Percentiles rank a stretch among this genome's conserved stretches.
Evolutionary conservation across 2,888 invertebrate species (phyloP).

Genomic region (Steinernema scapterisci): DNA sequence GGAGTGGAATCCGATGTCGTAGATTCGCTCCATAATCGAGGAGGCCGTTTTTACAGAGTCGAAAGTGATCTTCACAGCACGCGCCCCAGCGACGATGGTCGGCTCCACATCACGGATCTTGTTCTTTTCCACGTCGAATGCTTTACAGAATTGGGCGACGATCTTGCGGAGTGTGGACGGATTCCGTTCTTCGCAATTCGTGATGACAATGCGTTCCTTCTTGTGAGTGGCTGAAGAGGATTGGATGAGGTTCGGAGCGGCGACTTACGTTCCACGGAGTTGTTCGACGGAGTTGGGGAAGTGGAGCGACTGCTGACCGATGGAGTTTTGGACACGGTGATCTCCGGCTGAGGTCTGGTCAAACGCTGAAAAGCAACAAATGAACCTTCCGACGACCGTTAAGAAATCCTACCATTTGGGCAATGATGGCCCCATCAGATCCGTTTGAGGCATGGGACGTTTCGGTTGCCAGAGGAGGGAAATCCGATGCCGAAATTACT

Average conservation of each 20-base stretch:
- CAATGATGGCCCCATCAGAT: not conserved
- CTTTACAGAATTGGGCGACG: not conserved
- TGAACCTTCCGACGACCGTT: too few relatives aligned
- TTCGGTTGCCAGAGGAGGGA: not conserved
- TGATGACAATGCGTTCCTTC: slow-evolving; percentile 13
- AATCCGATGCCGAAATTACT: not conserved
- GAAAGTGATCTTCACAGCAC: not conserved
- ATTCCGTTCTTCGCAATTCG: not conserved
- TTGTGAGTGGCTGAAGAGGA: not conserved
- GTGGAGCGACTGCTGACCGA: not conserved
- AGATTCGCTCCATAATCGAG: not conserved
- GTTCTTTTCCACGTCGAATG: not conserved
- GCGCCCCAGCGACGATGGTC: too few relatives aligned
- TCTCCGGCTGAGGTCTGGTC: not conserved
- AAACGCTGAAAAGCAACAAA: not conserved
- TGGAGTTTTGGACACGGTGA: not conserved
- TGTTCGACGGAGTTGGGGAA: not conserved
- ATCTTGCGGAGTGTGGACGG: not conserved
- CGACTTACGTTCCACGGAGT: not conserved
- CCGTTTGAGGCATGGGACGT: not conserved
- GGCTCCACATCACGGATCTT: not conserved
- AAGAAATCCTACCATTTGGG: too few relatives aligned
- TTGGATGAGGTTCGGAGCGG: too few relatives aligned
- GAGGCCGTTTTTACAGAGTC: slow-evolving; percentile 1
- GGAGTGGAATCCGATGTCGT: not conserved